These are phyloP conservation scores for Drosophila pegasa DNA, from an alignment of 2,888 invertebrate species.

Conservation along the genomic window DNA sequence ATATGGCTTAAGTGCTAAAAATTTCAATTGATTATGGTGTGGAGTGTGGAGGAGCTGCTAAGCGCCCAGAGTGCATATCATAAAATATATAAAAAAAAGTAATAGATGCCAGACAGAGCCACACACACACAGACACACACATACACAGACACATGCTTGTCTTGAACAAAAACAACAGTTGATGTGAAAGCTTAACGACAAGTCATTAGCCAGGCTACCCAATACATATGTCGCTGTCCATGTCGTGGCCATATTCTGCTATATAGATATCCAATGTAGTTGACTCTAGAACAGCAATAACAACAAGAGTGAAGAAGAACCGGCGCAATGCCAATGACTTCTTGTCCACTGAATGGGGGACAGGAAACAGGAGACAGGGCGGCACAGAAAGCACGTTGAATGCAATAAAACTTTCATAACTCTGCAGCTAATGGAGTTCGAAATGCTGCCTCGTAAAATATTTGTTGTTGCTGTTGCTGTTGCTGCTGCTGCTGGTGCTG, in stretches of 20 bases:
- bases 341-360: slow-evolving; percentile 26
- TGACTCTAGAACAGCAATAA: slow-evolving; percentile 39
- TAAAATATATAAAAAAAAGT: slow-evolving; percentile 38
- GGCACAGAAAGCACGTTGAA: slow-evolving; percentile 60
- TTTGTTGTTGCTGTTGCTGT: slow-evolving; percentile 50
- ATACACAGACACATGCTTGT: not conserved
- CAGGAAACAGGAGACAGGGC: slow-evolving; percentile 37
- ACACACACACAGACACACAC: slow-evolving; percentile 2
- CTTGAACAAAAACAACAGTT: slow-evolving; percentile 30
- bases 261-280: slow-evolving; percentile 43
- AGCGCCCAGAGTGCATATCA: slow-evolving; percentile 32
- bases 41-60: slow-evolving; percentile 6
- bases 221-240: slow-evolving; percentile 56
- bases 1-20: slow-evolving; percentile 46
- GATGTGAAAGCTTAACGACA: slow-evolving; percentile 58
- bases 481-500: slow-evolving; percentile 17
- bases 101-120: slow-evolving; percentile 24
- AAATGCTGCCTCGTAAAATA: slow-evolving; percentile 77
- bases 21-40: slow-evolving; percentile 41
- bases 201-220: slow-evolving; percentile 55
- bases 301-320: slow-evolving; percentile 13
- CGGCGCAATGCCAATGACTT: slow-evolving; percentile 71
- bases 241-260: slow-evolving; percentile 41
- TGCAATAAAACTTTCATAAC: slow-evolving; percentile 79
- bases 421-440: slow-evolving; percentile 78